Evolutionary conservation across 2,113 vertebrate species (phyloP), one percentile per base, ranked within the genome.

Genomic region (Mus pahari): DNA sequence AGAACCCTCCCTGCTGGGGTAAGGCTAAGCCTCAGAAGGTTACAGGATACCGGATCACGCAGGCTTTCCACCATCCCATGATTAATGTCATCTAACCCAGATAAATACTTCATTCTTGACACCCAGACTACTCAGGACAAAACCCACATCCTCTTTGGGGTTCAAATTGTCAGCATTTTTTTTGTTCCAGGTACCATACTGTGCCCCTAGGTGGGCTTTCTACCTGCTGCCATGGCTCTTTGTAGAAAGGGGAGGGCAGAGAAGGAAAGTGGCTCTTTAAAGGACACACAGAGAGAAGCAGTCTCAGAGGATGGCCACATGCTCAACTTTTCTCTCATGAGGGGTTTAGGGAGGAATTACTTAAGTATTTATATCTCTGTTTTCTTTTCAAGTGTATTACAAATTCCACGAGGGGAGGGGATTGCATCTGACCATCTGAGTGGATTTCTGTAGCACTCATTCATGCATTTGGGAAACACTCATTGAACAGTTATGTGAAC

Each of bases 31-130:
- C 60, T 86, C 64, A 12, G 22, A 68, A 66, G 33, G 53, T 94
- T 88, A 71, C 33, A 19, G 45, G 70, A 74, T 89, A 74, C 83
- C 93, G 91, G 42, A 78, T 66, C 77, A 73, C n/a, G 78, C 83
- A 39, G 60, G 50, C n/a, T 83, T 94, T 64, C 66, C 42, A 24
- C 87, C n/a, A 60, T 91, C 64, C 91, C 66, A n/a, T 96, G 95
- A 68, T 86, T 88, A 74, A 77, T 92, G 73, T 81, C 90, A 73
- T 90, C 84, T 96, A 95, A 86, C 89, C n/a, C 60, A 42, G 92
- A 84, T 36, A 79, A 92, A 81, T n/a, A 53, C 68, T 84, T 84
- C 73, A 62, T 73, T 79, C 75, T 84, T 39, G 68, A 89, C 60
- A 48, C 86, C 22, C 28, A 60, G 50, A 71, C 88, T 74, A 42